phyloP scores from a whole-genome alignment of 2,888 invertebrate species.

The Volucella zonaria region DNA sequence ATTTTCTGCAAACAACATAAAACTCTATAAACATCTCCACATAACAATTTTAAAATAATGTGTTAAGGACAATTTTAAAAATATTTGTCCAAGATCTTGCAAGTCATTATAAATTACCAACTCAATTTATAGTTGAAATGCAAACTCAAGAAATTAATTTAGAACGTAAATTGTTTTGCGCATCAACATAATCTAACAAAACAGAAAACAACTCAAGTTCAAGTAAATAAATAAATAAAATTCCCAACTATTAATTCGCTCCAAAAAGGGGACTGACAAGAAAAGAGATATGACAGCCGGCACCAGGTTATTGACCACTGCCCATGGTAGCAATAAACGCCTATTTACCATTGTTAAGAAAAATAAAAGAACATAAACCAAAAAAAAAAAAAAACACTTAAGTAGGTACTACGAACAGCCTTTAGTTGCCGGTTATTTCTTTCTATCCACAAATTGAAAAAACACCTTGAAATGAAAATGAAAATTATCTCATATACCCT shows the following conservation, averaged over 20 bases:
- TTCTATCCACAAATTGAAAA: slow-evolving; percentile 38
- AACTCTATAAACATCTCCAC: too few relatives aligned
- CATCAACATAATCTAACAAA: slow-evolving; percentile 28
- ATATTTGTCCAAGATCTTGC: too few relatives aligned
- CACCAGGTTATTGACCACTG: slow-evolving; percentile 65
- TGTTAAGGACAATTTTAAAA: too few relatives aligned
- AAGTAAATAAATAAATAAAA: slow-evolving; percentile 53
- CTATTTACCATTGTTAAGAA: slow-evolving; percentile 49
- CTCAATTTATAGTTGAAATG: background rate
- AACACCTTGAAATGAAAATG: slow-evolving; percentile 76
- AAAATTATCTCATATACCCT: slow-evolving; percentile 71
- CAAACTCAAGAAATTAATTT: background rate
- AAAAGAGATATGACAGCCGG: slow-evolving; percentile 17
- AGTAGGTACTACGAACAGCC: slow-evolving; percentile 11
- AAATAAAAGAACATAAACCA: too few relatives aligned
- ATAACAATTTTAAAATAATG: too few relatives aligned
- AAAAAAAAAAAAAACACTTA: slow-evolving; percentile 42
- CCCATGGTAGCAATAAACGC: slow-evolving; percentile 59
- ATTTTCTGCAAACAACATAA: too few relatives aligned
- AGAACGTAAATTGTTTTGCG: slow-evolving; percentile 45
- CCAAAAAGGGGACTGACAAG: slow-evolving; percentile 29
- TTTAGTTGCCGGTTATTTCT: slow-evolving; percentile 21
- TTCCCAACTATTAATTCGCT: slow-evolving; percentile 60
- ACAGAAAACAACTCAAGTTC: background rate
- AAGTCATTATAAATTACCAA: background rate